These are phyloP conservation scores for Bombus balteatus DNA, from an alignment of 1,140 invertebrate genomes.

Conservation along the genomic window DNA sequence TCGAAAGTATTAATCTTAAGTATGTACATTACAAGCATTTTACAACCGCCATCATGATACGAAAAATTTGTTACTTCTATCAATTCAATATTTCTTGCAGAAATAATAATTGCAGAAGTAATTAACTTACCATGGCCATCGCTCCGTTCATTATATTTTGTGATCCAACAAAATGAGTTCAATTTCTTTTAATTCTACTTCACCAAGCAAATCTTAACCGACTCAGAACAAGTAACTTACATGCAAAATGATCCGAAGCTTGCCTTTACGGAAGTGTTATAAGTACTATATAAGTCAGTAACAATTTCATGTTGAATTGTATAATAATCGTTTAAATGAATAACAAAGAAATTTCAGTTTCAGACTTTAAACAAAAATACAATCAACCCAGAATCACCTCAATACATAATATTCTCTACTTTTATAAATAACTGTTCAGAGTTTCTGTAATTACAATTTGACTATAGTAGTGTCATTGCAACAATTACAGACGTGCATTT, in stretches of 20 bases:
- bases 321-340: background rate
- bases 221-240: constrained; percentile 25
- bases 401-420: background rate
- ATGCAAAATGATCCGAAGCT: constrained; percentile 37
- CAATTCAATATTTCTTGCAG: background rate
- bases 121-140: constrained; percentile 76
- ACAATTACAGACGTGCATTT: constrained; percentile 30
- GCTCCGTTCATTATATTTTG: constrained; percentile 76
- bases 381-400: background rate
- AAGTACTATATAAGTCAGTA: background rate
- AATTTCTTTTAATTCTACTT: background rate
- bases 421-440: background rate
- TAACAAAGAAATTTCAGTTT: background rate
- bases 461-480: constrained; percentile 38
- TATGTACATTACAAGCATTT: constrained; percentile 41
- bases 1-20: background rate
- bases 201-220: background rate
- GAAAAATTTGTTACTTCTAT: constrained; percentile 15
- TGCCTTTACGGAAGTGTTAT: constrained; percentile 60
- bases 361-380: background rate
- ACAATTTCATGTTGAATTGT: background rate
- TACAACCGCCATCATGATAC: constrained; percentile 67
- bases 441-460: constrained; percentile 14
- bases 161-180: background rate
- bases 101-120: background rate